These are phyloP conservation scores for Berghia stephanieae DNA, from an alignment of 1,140 invertebrate species.

Conservation along the genomic window DNA sequence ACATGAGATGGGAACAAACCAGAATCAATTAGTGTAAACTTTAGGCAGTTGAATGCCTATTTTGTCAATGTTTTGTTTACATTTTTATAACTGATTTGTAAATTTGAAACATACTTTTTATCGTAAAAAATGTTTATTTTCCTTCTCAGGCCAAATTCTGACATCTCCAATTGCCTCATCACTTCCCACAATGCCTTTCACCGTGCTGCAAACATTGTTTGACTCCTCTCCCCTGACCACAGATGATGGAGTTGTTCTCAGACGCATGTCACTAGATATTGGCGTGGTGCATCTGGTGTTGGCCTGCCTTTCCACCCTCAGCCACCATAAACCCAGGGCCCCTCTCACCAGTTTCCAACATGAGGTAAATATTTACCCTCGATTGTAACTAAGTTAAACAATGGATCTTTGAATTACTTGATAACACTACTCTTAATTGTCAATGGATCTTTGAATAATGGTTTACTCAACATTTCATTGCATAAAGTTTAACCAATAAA, in stretches of 20 bases:
- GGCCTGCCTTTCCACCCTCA: slow-evolving; percentile 87
- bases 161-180: slow-evolving; percentile 78
- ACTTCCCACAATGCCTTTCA: slow-evolving; percentile 87
- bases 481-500: not conserved
- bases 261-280: slow-evolving; percentile 82
- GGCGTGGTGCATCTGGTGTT: slow-evolving; percentile 86
- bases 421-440: not conserved
- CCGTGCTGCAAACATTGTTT: slow-evolving; percentile 82
- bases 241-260: slow-evolving; percentile 80
- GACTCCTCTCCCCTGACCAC: slow-evolving; percentile 82
- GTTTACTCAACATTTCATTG: not conserved
- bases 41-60: not conserved
- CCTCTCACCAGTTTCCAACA: slow-evolving; percentile 67
- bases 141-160: slow-evolving; percentile 76
- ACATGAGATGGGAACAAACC: too few relatives aligned
- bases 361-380: too few relatives aligned
- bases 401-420: not conserved
- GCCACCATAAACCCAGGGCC: slow-evolving; percentile 76
- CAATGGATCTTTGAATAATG: not conserved
- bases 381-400: too few relatives aligned
- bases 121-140: slow-evolving; percentile 15
- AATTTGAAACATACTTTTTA: not conserved
- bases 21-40: not conserved
- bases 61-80: not conserved
- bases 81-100: not conserved